A percentile compares a stretch with the other conserved stretches of the same genome.
phyloP scores from a whole-genome alignment of 2,888 invertebrate genomes.

The Cantharis lateralis region DNA sequence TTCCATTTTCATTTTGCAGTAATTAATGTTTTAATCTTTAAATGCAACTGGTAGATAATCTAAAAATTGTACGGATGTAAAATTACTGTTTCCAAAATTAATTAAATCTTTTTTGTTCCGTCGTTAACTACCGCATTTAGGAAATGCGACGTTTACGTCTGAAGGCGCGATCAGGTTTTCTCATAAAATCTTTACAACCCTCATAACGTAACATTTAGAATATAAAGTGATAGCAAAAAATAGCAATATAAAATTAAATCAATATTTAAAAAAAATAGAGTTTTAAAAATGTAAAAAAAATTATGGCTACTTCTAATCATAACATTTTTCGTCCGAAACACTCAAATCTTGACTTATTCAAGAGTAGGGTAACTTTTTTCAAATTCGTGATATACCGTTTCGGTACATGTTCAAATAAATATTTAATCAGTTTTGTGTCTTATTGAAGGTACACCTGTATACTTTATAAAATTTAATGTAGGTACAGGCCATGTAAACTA shows the following conservation, averaged over 20 bases:
- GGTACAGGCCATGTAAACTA: neutral
- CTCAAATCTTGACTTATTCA: neutral
- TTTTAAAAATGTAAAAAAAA: neutral
- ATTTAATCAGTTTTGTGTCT: neutral
- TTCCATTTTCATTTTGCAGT: neutral
- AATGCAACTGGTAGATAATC: neutral
- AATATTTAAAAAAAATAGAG: neutral
- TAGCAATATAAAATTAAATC: neutral
- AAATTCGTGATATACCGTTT: neutral
- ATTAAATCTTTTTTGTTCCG: neutral
- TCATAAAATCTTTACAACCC: constrained; percentile 1
- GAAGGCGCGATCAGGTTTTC: neutral
- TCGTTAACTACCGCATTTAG: neutral
- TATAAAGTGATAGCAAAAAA: constrained; percentile 1
- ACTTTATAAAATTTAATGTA: neutral
- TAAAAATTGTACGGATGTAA: neutral
- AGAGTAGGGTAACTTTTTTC: neutral
- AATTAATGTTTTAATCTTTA: neutral
- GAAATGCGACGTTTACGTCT: neutral
- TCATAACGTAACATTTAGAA: neutral
- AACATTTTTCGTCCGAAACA: neutral
- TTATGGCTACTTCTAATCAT: neutral
- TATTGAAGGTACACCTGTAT: neutral
- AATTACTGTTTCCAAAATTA: neutral
- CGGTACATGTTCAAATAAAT: neutral